Conservation (phyloP, 2,888 invertebrate genomes). For the Drosophila seclusa region DNA sequence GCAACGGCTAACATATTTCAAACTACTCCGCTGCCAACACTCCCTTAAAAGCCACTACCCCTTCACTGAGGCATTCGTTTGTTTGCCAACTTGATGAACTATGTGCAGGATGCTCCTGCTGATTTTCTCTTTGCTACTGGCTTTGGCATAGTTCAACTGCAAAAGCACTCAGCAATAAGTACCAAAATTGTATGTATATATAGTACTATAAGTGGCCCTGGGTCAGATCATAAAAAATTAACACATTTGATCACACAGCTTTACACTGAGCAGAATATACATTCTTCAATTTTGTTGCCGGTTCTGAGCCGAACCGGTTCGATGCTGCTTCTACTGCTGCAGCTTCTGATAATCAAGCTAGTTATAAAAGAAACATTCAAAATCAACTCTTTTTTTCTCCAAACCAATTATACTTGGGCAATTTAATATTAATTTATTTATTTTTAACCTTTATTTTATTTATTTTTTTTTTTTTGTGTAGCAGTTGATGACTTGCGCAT, state of each 20-base stretch:
- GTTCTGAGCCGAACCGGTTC: background rate
- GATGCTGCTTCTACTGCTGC: background rate
- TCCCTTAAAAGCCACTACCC: background rate
- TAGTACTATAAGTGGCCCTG: conserved; percentile 25
- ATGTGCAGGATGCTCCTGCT: conserved; percentile 52
- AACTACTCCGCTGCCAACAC: background rate
- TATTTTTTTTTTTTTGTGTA: background rate
- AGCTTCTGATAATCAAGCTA: background rate
- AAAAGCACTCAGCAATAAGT: conserved; percentile 37
- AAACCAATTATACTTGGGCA: background rate
- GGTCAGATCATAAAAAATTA: conserved; percentile 52
- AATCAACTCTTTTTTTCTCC: background rate
- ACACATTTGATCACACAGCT: conserved; percentile 41
- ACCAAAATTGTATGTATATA: conserved; percentile 29
- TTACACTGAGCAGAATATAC: background rate
- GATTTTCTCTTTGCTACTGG: conserved; percentile 43
- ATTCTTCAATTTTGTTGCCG: background rate
- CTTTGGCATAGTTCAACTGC: conserved; percentile 52
- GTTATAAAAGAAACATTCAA: background rate
- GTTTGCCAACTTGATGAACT: conserved; percentile 74
- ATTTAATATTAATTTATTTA: background rate
- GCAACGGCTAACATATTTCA: conserved; percentile 68
- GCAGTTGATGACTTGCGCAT: conserved; percentile 7
- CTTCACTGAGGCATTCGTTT: conserved; percentile 62
- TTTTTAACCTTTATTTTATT: background rate